A percentile compares a stretch with the other conserved stretches of the same genome.
Conservation (phyloP, 2,888 invertebrate genomes). For the Amphipoea oculea region DNA sequence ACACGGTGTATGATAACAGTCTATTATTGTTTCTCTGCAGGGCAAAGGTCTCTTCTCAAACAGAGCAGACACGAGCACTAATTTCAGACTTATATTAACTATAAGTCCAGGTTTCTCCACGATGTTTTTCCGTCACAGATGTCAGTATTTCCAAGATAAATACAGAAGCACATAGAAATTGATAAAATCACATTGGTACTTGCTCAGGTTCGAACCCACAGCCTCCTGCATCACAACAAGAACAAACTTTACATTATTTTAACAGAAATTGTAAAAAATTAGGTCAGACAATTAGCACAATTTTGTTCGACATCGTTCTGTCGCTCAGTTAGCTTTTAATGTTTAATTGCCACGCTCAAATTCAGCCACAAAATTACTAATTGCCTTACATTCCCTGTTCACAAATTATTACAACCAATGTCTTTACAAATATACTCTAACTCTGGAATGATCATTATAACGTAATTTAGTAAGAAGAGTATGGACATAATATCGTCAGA, state of each 20-base stretch:
- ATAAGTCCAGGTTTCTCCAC: neutral
- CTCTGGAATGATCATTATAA: conserved; percentile 70
- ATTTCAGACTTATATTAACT: neutral
- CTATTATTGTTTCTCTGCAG: neutral
- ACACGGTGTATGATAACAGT: neutral
- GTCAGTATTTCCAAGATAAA: too few species aligned
- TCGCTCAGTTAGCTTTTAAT: neutral
- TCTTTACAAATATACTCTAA: conserved; percentile 61
- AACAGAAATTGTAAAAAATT: conserved; percentile 11
- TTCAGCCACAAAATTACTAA: conserved; percentile 30
- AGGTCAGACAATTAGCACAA: conserved; percentile 26
- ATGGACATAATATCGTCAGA: conserved; percentile 26
- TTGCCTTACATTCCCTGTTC: conserved; percentile 60
- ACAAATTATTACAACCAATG: conserved; percentile 41
- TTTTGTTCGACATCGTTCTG: conserved; percentile 3
- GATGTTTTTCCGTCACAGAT: neutral
- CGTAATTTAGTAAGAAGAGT: conserved; percentile 28
- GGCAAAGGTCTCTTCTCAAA: neutral
- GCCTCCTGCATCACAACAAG: neutral
- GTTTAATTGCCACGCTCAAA: conserved; percentile 45
- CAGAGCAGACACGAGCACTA: neutral
- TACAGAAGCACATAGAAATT: neutral
- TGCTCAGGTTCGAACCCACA: neutral
- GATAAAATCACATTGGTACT: neutral
- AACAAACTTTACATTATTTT: neutral